Evolutionary conservation across 2,797 vertebrate genomes (phyloP).

Genomic region (Halcyon leucocephala): DNA sequence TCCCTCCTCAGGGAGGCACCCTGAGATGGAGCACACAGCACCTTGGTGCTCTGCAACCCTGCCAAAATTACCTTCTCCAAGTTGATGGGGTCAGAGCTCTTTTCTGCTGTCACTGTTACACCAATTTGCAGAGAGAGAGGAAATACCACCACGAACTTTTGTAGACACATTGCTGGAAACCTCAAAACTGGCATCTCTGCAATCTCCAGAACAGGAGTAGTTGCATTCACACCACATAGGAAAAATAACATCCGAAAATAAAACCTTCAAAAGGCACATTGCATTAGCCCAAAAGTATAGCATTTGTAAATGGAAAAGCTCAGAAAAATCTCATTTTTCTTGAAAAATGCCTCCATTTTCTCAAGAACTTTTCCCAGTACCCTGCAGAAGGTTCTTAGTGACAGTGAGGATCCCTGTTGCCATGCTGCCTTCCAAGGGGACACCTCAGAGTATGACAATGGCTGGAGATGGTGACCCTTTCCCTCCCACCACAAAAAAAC

Average conservation of each 20-base stretch:
- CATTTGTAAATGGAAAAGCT: neutral
- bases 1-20: neutral
- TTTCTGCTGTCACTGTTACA: neutral
- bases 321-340: neutral
- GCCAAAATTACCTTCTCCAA: neutral
- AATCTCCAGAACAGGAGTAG: neutral
- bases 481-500: neutral
- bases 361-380: neutral
- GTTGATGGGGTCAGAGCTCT: neutral
- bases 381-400: neutral
- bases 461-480: neutral
- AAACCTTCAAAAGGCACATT: neutral
- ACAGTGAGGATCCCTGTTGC: neutral
- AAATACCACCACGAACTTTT: accelerated
- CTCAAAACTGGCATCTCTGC: neutral
- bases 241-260: neutral
- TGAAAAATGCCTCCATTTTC: neutral
- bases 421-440: accelerated
- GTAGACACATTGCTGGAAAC: neutral
- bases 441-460: neutral
- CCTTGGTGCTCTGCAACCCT: neutral
- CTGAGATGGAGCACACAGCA: neutral
- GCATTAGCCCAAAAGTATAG: neutral
- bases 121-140: neutral
- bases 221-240: neutral